Conservation (phyloP, 2,113 vertebrate genomes). For the Epinephelus cyanopodus region DNA sequence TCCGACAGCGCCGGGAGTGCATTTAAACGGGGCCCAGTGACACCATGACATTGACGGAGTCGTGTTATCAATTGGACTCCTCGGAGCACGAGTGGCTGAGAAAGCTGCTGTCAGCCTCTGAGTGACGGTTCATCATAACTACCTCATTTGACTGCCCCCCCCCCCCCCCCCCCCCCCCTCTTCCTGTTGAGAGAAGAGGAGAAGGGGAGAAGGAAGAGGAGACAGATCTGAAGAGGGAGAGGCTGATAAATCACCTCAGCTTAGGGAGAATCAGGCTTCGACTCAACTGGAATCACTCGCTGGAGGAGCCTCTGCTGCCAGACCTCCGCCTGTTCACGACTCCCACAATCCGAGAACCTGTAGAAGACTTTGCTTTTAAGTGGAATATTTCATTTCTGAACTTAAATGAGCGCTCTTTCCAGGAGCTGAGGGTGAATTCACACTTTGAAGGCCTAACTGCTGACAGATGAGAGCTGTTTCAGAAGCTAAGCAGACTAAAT, state of each 20-base stretch:
- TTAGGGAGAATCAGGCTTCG: slow-evolving; percentile 37
- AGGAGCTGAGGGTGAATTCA: not conserved
- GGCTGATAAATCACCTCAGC: slow-evolving; percentile 64
- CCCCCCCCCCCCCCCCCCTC: not conserved
- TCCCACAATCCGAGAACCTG: slow-evolving; percentile 29
- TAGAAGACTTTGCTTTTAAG: not conserved
- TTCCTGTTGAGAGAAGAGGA: slow-evolving; percentile 28
- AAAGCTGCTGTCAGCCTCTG: slow-evolving; percentile 81
- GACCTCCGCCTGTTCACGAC: slow-evolving; percentile 23
- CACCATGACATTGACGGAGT: slow-evolving; percentile 92
- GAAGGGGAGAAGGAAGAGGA: slow-evolving; percentile 15
- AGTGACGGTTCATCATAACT: slow-evolving; percentile 82
- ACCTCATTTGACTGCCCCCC: slow-evolving; percentile 63
- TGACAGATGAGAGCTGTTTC: not conserved
- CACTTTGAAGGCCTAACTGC: not conserved
- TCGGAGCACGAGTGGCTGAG: slow-evolving; percentile 83
- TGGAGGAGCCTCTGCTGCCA: slow-evolving; percentile 7
- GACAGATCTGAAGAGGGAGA: slow-evolving; percentile 35
- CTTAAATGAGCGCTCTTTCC: not conserved
- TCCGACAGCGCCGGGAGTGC: slow-evolving; percentile 85
- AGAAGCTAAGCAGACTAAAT: not conserved
- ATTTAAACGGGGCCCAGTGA: slow-evolving; percentile 88
- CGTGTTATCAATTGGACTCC: slow-evolving; percentile 92
- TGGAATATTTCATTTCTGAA: not conserved
- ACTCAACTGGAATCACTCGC: slow-evolving; percentile 43